Conservation (phyloP, 2,797 vertebrate species). For the Lagodon rhomboides region DNA sequence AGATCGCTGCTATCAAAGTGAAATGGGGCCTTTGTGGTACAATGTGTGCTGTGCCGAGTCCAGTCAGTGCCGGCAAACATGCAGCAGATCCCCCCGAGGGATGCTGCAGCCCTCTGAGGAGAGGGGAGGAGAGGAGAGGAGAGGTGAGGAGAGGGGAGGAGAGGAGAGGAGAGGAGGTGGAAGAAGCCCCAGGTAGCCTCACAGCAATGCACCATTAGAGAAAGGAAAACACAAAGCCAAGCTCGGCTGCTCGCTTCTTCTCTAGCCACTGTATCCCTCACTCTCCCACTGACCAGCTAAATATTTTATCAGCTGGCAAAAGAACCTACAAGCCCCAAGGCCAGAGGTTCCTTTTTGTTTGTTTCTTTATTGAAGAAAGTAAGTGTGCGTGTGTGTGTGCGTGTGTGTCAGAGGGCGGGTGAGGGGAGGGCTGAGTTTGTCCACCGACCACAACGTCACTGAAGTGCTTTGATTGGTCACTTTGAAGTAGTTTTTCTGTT, state of each 20-base stretch:
- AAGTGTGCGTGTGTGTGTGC: slow-evolving; percentile 4
- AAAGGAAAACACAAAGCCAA: slow-evolving; percentile 69
- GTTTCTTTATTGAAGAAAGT: slow-evolving; percentile 67
- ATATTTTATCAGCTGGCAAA: slow-evolving; percentile 85
- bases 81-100: slow-evolving; percentile 49
- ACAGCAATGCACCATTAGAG: slow-evolving; percentile 77
- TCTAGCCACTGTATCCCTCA: slow-evolving; percentile 62
- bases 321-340: slow-evolving; percentile 74
- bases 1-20: slow-evolving; percentile 22
- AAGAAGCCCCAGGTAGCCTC: slow-evolving; percentile 76
- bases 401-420: neutral
- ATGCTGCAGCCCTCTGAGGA: slow-evolving; percentile 59
- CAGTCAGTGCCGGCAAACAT: slow-evolving; percentile 56
- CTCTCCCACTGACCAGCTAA: slow-evolving; percentile 79
- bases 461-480: slow-evolving; percentile 79
- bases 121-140: slow-evolving; percentile 11
- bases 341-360: slow-evolving; percentile 71
- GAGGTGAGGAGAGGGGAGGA: slow-evolving; percentile 20
- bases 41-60: slow-evolving; percentile 35
- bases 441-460: slow-evolving; percentile 58
- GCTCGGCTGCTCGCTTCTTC: slow-evolving; percentile 62
- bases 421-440: slow-evolving; percentile 34
- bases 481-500: slow-evolving; percentile 74
- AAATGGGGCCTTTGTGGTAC: slow-evolving; percentile 14
- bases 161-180: slow-evolving; percentile 45